Percentiles rank a stretch among this genome's conserved stretches.
Conservation (phyloP, 2,888 invertebrate genomes). For the Sinhomidia bicolor region DNA sequence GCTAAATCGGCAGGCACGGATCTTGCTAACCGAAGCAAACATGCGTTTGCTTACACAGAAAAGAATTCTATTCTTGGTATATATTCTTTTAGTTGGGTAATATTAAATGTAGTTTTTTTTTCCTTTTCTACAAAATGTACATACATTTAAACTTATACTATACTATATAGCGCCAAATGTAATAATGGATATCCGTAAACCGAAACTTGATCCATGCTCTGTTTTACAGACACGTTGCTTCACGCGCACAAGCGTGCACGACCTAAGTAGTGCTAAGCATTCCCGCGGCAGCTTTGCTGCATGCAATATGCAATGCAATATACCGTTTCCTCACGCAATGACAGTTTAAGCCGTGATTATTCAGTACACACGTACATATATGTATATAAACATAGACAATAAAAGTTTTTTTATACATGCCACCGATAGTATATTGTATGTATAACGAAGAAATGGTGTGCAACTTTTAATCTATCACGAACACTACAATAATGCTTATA, state of each 20-base stretch:
- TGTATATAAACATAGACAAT: too few species aligned
- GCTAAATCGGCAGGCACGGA: constrained; percentile 66
- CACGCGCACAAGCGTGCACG: not conserved
- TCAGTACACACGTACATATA: not conserved
- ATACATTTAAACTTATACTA: not conserved
- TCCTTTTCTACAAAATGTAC: too few species aligned
- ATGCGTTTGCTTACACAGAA: constrained; percentile 53
- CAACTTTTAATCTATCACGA: not conserved
- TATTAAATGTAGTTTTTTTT: not conserved
- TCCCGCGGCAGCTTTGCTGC: not conserved
- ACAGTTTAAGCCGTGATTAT: not conserved
- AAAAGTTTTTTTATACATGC: not conserved
- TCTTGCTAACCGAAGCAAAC: constrained; percentile 52
- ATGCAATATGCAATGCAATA: not conserved
- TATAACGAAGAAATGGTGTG: too few species aligned
- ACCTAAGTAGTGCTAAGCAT: not conserved
- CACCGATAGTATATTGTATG: too few species aligned
- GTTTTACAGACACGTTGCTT: not conserved
- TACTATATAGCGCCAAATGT: not conserved
- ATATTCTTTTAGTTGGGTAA: not conserved
- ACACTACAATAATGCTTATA: too few species aligned
- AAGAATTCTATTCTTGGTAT: too few species aligned
- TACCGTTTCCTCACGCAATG: not conserved
- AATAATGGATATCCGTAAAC: not conserved
- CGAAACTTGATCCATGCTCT: constrained; percentile 16